Base-by-base conservation (phyloP, 2,888 invertebrate genomes). In the Hecatera dysodea region DNA sequence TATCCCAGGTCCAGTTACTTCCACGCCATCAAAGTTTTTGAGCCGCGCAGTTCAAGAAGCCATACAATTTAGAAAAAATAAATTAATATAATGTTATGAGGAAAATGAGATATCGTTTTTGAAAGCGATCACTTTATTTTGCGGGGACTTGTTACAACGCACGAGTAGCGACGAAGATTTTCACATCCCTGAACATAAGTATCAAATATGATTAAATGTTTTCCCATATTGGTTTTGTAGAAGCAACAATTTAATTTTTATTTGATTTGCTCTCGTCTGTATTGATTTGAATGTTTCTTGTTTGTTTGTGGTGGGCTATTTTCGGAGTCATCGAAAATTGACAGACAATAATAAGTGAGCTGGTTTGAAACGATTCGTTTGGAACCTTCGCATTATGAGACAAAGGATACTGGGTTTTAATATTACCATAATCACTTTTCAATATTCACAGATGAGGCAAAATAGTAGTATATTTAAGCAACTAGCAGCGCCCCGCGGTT, bases 101-200 rank as follows among this genome's bases (percentile, higher is more conserved):
- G 64, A 72, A 78, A 84, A 75, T 67, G 50, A 82, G 71, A 62
- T 67, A 82, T 79, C 67, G 72, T 62, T 79, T 84, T 75, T 15
- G 64, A 46, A 50, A 66, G 50, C 57, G 29, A 63, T 78, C 74
- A 46, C 60, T 78, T 71, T 68, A 78, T 73, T 74, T 56, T 12
- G 52, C 61, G 57, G 55, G 61, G 27, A 50, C 67, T 82, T 67
- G 74, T 73, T 78, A 65, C 61, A 36, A 56, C 68, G 63, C 81
- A 59, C 67, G 79, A 71, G 52, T 67, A 42, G 57, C 33, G 24
- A 1, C 46, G 64, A 42, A 67, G 79, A 82, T 82, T 61, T 82
- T 67, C 74, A 82, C 82, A 57, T 79, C 67, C 64, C 24, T 67
- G 79, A 82, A 57, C 74, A 67, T 67, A 72, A 78, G 73, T 62